Conservation (phyloP, 2,113 vertebrate genomes). For the Caranx melampygus region DNA sequence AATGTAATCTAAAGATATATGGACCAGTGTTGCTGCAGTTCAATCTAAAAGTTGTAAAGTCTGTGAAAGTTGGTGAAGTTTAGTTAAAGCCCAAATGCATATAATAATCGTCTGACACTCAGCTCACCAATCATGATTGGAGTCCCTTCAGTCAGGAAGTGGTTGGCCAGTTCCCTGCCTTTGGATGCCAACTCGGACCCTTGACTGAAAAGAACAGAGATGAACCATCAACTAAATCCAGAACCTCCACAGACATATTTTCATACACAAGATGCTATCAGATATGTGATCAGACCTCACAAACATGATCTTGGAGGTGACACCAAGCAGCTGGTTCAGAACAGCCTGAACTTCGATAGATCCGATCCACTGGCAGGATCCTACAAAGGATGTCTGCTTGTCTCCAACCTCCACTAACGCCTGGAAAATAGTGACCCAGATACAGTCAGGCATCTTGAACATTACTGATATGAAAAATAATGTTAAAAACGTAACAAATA, state of each 20-base stretch:
- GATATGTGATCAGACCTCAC: conserved; percentile 85
- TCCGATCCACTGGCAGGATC: conserved; percentile 96
- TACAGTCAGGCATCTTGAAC: background rate
- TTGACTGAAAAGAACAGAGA: conserved; percentile 81
- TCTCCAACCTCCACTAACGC: conserved; percentile 93
- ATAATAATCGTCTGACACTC: background rate
- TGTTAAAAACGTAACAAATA: background rate
- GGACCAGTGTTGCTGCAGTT: background rate
- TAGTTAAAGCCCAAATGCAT: background rate
- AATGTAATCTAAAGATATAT: too few species aligned
- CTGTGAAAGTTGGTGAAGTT: background rate
- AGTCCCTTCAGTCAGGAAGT: conserved; percentile 93
- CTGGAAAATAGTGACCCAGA: conserved; percentile 74
- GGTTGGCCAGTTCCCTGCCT: conserved; percentile 93
- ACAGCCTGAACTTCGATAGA: conserved; percentile 95
- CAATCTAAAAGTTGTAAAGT: background rate
- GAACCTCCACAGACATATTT: background rate
- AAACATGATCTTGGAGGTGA: conserved; percentile 96
- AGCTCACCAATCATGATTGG: conserved; percentile 97
- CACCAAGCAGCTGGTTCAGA: conserved; percentile 89
- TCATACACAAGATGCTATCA: background rate
- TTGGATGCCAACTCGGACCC: conserved; percentile 90
- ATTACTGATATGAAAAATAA: background rate
- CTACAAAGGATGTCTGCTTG: conserved; percentile 90
- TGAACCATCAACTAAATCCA: background rate